These are phyloP conservation scores for Carterocephalus palaemon DNA, from an alignment of 2,888 invertebrate genomes.

Conservation along the genomic window DNA sequence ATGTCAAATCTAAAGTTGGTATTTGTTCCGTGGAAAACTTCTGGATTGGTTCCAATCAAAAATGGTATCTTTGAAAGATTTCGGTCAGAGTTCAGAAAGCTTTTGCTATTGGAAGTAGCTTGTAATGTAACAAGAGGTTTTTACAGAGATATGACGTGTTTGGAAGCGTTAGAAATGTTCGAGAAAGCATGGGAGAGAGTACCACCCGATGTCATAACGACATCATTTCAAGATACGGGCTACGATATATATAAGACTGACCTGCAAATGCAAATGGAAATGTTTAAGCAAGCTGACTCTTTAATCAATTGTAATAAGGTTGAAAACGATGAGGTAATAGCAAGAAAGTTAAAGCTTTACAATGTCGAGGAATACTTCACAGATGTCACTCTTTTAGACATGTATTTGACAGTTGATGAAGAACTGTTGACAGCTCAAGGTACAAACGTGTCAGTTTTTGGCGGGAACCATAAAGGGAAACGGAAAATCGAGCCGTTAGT, in stretches of 20 bases:
- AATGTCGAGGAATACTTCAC: conserved; percentile 45
- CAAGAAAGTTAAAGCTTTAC: conserved; percentile 41
- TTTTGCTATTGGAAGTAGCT: conserved; percentile 43
- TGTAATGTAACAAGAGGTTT: conserved; percentile 41
- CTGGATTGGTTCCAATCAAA: conserved; percentile 45
- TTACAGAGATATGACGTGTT: conserved; percentile 43
- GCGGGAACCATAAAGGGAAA: conserved; percentile 48
- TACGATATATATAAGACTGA: conserved; percentile 40
- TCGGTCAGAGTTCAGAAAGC: conserved; percentile 41
- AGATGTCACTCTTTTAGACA: conserved; percentile 38
- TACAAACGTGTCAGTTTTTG: conserved; percentile 46
- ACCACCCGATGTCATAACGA: conserved; percentile 38
- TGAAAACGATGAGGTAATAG: conserved; percentile 42
- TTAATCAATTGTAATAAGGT: no score
- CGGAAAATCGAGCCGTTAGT: no score
- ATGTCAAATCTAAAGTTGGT: conserved; percentile 45
- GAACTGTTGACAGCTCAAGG: conserved; percentile 48
- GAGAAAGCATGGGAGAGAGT: conserved; percentile 46
- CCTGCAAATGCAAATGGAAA: neutral
- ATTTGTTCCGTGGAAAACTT: conserved; percentile 49
- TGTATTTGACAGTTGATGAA: conserved; percentile 49
- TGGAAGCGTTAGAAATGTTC: conserved; percentile 46
- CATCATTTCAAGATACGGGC: conserved; percentile 41
- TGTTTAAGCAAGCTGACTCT: conserved; percentile 36
- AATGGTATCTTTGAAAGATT: conserved; percentile 44